These are phyloP conservation scores for Coecobrya sp. DNA, from an alignment of 2,888 invertebrate genomes.

Conservation along the genomic window DNA sequence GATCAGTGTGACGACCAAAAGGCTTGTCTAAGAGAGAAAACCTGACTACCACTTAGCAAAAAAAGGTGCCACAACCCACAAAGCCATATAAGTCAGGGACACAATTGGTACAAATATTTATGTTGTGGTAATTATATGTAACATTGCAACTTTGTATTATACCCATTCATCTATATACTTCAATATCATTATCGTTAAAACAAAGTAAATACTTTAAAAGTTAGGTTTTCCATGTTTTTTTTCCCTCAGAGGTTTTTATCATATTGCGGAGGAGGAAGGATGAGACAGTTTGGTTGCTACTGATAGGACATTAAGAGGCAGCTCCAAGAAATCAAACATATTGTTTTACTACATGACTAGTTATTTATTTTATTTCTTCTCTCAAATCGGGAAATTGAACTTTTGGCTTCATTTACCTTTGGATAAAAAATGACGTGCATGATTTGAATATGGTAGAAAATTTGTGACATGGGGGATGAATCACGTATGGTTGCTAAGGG, in stretches of 20 bases:
- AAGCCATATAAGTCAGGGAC: slow-evolving; percentile 37
- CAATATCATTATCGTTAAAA: slow-evolving; percentile 9
- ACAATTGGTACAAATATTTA: slow-evolving; percentile 63
- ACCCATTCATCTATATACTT: slow-evolving; percentile 28
- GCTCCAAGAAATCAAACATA: not conserved
- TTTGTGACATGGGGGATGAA: not conserved
- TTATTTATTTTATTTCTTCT: too few species aligned
- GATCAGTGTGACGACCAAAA: slow-evolving; percentile 26
- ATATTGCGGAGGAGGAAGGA: slow-evolving; percentile 29
- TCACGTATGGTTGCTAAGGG: not conserved
- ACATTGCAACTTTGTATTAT: slow-evolving; percentile 6
- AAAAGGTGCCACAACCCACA: slow-evolving; percentile 42
- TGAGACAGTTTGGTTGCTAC: slow-evolving; percentile 16
- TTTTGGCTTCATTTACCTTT: not conserved
- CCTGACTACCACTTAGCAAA: slow-evolving; percentile 54
- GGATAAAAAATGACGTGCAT: not conserved
- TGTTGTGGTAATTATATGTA: slow-evolving; percentile 61
- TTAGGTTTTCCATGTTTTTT: slow-evolving; percentile 10
- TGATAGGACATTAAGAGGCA: not conserved
- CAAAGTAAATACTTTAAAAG: not conserved
- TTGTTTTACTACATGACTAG: not conserved
- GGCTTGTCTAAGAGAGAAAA: slow-evolving; percentile 5
- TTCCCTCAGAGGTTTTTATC: slow-evolving; percentile 11
- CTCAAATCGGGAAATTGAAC: too few species aligned
- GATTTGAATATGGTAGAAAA: not conserved